Base-by-base conservation (phyloP, 35 echinoderm and acorn worm genomes). In the Heliocidaris erythrogramma region DNA sequence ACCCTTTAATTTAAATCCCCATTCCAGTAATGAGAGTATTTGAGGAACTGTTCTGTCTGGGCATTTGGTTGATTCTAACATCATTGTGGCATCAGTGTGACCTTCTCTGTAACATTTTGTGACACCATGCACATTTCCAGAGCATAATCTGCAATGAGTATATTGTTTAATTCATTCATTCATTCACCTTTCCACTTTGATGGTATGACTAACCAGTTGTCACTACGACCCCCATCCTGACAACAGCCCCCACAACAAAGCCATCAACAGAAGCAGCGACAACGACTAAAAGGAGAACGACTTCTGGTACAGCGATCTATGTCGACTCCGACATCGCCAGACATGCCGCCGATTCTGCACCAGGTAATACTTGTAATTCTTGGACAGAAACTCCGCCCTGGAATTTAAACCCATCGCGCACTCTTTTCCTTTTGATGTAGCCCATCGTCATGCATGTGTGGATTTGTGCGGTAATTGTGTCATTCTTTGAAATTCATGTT, bases 81-180 rank as follows among this genome's bases (percentile, higher is more conserved):
- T 13, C 21, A 78, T 27, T n/a, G 5, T 78, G 52, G 21, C 27
- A 78, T 78, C 65, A 78, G 7, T 5, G 18, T 71, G 61, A 71
- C 24, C 27, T 5, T 65, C n/a, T n/a, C n/a, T n/a, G n/a, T 24
- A 71, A 18, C 18, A 71, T 71, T n/a, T 18, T 71, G 61, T 71
- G 17, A 1, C 24, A n/a, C 24, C 5, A n/a, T n/a, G n/a, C n/a
- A 71, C 61, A n/a, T 71, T 71, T 27, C 61, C 18, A 71, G 61
- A 71, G 16, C 0, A 27, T 21, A 27, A 78, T 78, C 18, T 78
- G 18, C 27, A 78, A 78, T 42, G 65, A 24, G 65, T 78, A 78
- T 78, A 78, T 78, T 78, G 65, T 78, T 78, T 78, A 21, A 78
- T 78, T 78, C 65, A 78, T 78, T 78, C 65, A 27, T 78, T 78